Base-by-base conservation (phyloP, 1,140 invertebrate genomes). In the Palaemon carinicauda region DNA sequence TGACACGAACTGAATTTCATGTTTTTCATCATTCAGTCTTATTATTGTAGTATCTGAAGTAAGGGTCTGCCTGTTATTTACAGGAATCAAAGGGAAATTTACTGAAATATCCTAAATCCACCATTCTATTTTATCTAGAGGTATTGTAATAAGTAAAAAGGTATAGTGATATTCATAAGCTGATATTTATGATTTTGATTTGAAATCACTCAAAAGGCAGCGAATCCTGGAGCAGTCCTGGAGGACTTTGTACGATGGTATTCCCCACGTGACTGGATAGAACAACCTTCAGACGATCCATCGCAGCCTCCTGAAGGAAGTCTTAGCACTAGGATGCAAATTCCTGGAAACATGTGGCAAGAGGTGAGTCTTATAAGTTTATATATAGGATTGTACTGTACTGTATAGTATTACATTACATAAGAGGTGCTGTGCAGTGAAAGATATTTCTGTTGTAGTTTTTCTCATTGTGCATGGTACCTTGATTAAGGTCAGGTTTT, bases 181-280 rank as follows among this genome's bases (percentile, higher is more conserved):
- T 41, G 33, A 3, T 41, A 41, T 4, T 41, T 41, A 4, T 41
- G 9, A 9, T 41, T 41, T 41, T 41, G 3, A 87, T 60, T 54
- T 52, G 27, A 79, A 29, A 56, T 9, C 33, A 65, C 9, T 88
- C 89, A 91, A 1, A 65, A 95, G 94, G 98, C 98, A 3, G 98
- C 98, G 0, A 99, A 99, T 94, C 98, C 98, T 1, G 95, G 95
- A 0, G 94, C 95, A 27, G 93, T 94, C n/a, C 91, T 99, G 21
- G 97, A 97, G 91, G 98, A 99, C 91, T 99, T 99, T 92, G 97
- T 99, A 81, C 94, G 97, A 80, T 99, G 98, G 98, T 99, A 99
- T 91, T 99, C 98, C 0, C 98, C 98, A 0, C 93, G 97, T 56
- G 98, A 99, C 91, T 99, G 97, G 96, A 94, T 96, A 80, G 91